A percentile compares a stretch with the other conserved stretches of the same genome.
Conservation (phyloP, 2,797 vertebrate genomes). For the Graptemys geographica region DNA sequence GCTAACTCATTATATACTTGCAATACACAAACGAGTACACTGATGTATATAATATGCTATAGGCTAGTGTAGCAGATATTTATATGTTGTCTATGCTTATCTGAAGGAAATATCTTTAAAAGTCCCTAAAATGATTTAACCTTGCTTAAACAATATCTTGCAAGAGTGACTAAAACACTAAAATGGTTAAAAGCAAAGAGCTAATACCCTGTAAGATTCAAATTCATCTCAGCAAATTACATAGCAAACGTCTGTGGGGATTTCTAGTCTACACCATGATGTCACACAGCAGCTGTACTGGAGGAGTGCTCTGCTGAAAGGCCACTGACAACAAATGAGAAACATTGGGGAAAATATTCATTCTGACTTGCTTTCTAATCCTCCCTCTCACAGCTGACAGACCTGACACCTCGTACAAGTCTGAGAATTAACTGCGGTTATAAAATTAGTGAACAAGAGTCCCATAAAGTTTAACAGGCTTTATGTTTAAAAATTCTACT, state of each 20-base stretch:
- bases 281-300: constrained; percentile 60
- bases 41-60: too few relatives aligned
- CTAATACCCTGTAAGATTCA: neutral
- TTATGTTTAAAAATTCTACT: constrained; percentile 22
- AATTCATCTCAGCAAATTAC: constrained; percentile 16
- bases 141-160: neutral
- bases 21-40: neutral
- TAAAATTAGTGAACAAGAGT: neutral
- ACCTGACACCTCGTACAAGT: constrained; percentile 55
- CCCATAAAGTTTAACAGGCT: neutral
- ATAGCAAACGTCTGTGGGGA: neutral
- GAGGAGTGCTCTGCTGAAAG: constrained; percentile 54
- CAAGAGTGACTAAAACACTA: constrained; percentile 1
- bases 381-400: constrained; percentile 58
- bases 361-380: constrained; percentile 54
- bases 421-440: constrained; percentile 57
- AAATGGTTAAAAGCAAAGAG: constrained; percentile 7
- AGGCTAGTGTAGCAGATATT: neutral
- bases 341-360: neutral
- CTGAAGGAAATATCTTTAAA: neutral
- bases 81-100: neutral
- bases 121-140: neutral
- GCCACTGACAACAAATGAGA: constrained; percentile 38
- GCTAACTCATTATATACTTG: neutral
- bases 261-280: neutral